Conservation (phyloP, 2,797 vertebrate genomes). For the Netta rufina region DNA sequence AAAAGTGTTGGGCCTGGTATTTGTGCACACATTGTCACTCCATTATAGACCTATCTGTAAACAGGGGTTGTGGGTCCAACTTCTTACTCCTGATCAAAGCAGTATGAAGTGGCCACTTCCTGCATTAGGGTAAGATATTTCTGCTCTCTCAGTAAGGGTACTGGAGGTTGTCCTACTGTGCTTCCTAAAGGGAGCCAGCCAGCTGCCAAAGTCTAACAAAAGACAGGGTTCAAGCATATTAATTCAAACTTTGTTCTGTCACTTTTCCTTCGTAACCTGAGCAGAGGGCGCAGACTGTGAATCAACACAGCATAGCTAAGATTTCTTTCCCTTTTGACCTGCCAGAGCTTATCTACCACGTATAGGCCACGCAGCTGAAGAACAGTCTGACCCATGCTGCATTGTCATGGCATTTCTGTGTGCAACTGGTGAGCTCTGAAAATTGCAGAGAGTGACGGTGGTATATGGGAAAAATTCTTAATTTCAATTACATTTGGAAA, state of each 20-base stretch:
- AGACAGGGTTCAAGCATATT: background rate
- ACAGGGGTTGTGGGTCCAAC: background rate
- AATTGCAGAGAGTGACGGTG: background rate
- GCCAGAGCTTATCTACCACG: background rate
- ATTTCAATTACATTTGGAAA: conserved; percentile 1
- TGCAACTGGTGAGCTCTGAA: background rate
- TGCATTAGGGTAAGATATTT: background rate
- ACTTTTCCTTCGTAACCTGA: background rate
- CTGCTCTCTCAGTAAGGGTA: background rate
- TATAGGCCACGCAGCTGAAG: background rate
- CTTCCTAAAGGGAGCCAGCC: background rate
- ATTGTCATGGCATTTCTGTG: background rate
- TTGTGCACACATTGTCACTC: background rate
- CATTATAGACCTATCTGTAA: background rate
- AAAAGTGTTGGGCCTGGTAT: background rate
- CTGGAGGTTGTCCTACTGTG: background rate
- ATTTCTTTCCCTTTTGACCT: background rate
- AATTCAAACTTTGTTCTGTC: background rate
- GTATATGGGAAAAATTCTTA: background rate
- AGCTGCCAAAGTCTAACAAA: background rate
- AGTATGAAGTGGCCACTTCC: background rate
- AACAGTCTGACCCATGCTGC: background rate
- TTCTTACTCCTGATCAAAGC: background rate
- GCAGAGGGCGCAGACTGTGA: background rate
- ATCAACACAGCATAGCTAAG: background rate